phyloP scores from a whole-genome alignment of 1,140 invertebrate species.

The fruit fly (Drosophila melanogaster) region Release_6_plus_ISO1_MT NT_033777.3:17060001-17060500 shows the following conservation, averaged over 20 bases:
- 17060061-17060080: conserved; percentile 83
- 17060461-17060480: no score
- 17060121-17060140: conserved; percentile 39
- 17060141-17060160: conserved; percentile 50
- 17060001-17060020: conserved; percentile 59
- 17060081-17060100: conserved; percentile 84
- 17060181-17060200: conserved; percentile 23
- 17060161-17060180: conserved; percentile 37
- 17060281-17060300: no score
- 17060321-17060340: neutral
- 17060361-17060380: neutral
- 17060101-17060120: conserved; percentile 67
- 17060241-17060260: neutral
- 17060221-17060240: neutral
- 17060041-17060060: conserved; percentile 81
- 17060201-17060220: conserved; percentile 18
- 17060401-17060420: no score
- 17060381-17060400: no score
- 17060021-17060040: conserved; percentile 78
- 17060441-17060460: neutral
- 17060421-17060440: neutral
- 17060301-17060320: no score
- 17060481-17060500: no score
- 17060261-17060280: neutral
- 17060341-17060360: neutral